A percentile compares a stretch with the other conserved stretches of the same genome.
These are phyloP conservation scores for Lophura nycthemera DNA, from an alignment of 2,113 vertebrate species.

Conservation along the genomic window DNA sequence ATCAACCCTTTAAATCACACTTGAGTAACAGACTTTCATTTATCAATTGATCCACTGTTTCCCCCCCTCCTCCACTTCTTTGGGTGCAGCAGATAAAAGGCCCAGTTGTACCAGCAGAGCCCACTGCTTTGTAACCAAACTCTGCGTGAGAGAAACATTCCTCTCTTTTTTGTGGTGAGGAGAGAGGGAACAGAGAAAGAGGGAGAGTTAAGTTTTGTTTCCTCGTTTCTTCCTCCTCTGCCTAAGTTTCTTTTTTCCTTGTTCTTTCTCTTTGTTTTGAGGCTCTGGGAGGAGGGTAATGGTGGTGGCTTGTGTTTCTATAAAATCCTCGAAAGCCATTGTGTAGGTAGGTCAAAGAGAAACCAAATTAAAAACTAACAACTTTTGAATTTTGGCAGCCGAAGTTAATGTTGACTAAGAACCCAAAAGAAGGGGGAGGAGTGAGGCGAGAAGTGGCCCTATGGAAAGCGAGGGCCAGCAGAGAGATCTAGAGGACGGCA, in stretches of 20 bases:
- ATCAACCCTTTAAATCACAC: conserved; percentile 54
- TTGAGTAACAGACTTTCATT: conserved; percentile 31
- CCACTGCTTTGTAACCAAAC: conserved; percentile 43
- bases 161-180: background rate
- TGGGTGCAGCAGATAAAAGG: conserved; percentile 41
- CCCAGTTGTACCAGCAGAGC: background rate
- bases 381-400: conserved; percentile 76
- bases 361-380: conserved; percentile 78
- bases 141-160: conserved; percentile 19
- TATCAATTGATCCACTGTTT: conserved; percentile 31
- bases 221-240: background rate
- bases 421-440: conserved; percentile 19
- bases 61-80: background rate
- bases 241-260: background rate
- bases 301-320: background rate
- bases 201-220: background rate
- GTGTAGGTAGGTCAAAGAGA: conserved; percentile 73
- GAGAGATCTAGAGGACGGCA: conserved; percentile 76
- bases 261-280: background rate
- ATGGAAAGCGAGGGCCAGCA: conserved; percentile 74
- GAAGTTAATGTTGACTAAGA: conserved; percentile 80
- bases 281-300: background rate
- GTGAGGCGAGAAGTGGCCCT: background rate
- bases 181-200: background rate
- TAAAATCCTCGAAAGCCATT: conserved; percentile 62